Evolutionary conservation across 2,888 invertebrate genomes (phyloP).

Genomic region (Pherbina coryleti): DNA sequence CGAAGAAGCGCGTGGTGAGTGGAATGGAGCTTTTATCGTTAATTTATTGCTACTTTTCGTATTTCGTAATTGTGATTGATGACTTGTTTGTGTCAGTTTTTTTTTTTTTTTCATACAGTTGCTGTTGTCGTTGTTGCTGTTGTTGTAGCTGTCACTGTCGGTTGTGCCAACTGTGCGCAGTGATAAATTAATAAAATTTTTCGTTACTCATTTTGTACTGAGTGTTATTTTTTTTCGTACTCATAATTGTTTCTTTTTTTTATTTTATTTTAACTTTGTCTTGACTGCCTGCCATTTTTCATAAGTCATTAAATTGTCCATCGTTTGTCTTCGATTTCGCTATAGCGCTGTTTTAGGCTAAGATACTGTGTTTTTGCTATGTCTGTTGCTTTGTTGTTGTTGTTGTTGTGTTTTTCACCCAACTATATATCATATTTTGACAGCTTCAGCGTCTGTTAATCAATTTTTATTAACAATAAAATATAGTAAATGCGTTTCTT

Average conservation of each 20-base stretch:
- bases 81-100: conserved; percentile 52
- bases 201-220: conserved; percentile 27
- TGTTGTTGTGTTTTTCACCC: conserved; percentile 43
- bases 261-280: conserved; percentile 17
- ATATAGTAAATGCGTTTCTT: conserved; percentile 40
- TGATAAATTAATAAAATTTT: conserved; percentile 62
- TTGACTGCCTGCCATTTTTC: conserved; percentile 47
- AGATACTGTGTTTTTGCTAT: conserved; percentile 33
- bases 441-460: conserved; percentile 64
- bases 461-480: conserved; percentile 63
- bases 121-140: conserved; percentile 31
- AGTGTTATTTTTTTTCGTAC: conserved; percentile 9
- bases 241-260: no score
- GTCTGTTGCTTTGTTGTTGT: conserved; percentile 44
- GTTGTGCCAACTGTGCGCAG: conserved; percentile 51
- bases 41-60: conserved; percentile 63
- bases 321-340: conserved; percentile 27
- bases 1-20: conserved; percentile 36
- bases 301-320: conserved; percentile 50
- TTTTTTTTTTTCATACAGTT: conserved; percentile 35
- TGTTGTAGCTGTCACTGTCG: conserved; percentile 46
- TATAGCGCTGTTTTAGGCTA: conserved; percentile 22
- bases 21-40: conserved; percentile 61
- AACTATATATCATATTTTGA: conserved; percentile 63
- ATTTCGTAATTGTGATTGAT: conserved; percentile 68